phyloP scores from a whole-genome alignment of 1,140 invertebrate genomes.

The Chymomyza costata region DNA sequence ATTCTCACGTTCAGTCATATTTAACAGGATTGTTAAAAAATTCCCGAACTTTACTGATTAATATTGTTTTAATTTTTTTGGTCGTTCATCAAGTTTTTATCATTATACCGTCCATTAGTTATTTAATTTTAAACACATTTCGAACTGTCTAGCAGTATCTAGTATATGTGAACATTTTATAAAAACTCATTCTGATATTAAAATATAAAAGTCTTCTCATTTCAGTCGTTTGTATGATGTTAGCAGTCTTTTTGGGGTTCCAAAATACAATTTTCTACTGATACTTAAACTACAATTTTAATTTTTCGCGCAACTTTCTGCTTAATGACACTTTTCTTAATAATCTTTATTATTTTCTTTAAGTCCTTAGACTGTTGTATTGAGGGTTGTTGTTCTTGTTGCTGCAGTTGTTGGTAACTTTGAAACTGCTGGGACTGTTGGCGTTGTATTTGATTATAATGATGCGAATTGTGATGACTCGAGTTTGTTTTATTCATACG shows the following conservation, averaged over 20 bases:
- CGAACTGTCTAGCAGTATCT: too few species aligned
- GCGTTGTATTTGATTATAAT: conserved; percentile 24
- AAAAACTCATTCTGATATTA: conserved; percentile 5
- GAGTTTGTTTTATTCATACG: conserved; percentile 50
- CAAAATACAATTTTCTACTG: too few species aligned
- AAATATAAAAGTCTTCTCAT: too few species aligned
- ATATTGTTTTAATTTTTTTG: conserved; percentile 9
- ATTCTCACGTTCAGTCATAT: conserved; percentile 54
- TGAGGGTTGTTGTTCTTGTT: conserved; percentile 18
- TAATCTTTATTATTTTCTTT: conserved; percentile 63
- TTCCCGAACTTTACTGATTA: conserved; percentile 20
- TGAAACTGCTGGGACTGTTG: conserved; percentile 25
- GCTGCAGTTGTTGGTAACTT: conserved; percentile 27
- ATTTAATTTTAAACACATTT: too few species aligned
- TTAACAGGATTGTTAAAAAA: conserved; percentile 1
- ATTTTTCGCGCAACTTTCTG: conserved; percentile 54
- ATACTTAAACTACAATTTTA: conserved; percentile 56
- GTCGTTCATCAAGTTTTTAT: background rate
- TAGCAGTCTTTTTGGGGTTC: too few species aligned
- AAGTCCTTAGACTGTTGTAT: conserved; percentile 48
- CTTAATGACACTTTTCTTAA: conserved; percentile 63
- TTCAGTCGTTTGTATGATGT: conserved; percentile 50
- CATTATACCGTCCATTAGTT: too few species aligned
- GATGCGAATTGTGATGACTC: conserved; percentile 32
- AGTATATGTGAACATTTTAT: conserved; percentile 18